A percentile compares a stretch with the other conserved stretches of the same genome.
These are phyloP conservation scores for Heliconius cydno DNA, from an alignment of 2,888 invertebrate species.

Conservation along the genomic window DNA sequence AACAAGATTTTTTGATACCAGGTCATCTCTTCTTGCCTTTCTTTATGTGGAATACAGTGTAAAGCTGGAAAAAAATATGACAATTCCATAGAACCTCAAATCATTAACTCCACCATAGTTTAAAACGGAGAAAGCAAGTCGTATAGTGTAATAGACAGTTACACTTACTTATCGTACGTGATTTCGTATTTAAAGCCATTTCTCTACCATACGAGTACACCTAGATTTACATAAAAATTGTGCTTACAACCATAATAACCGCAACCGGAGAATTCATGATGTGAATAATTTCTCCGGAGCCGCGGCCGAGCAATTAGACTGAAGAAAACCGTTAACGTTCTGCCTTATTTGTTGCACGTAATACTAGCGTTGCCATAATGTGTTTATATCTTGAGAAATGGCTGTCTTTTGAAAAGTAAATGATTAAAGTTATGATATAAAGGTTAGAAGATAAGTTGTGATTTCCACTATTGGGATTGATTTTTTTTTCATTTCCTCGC, in stretches of 20 bases:
- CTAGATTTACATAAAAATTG: constrained; percentile 37
- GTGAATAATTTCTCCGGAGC: constrained; percentile 56
- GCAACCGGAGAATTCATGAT: constrained; percentile 38
- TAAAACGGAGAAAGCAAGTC: neutral
- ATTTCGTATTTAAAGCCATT: constrained; percentile 12
- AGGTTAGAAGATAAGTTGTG: neutral
- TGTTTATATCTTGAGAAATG: neutral
- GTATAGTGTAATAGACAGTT: neutral
- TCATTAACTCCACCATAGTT: neutral
- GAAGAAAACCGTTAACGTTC: constrained; percentile 68
- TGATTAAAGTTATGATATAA: neutral
- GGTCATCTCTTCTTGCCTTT: neutral
- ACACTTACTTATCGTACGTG: constrained; percentile 9
- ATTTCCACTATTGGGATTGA: neutral
- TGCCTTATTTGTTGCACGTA: constrained; percentile 67
- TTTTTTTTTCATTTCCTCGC: no score
- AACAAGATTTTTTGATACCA: neutral
- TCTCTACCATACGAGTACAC: neutral
- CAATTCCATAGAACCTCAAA: neutral
- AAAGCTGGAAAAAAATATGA: neutral
- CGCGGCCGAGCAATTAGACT: constrained; percentile 67
- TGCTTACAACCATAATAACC: constrained; percentile 37
- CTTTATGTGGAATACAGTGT: neutral
- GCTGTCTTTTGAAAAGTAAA: neutral
- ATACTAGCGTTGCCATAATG: constrained; percentile 17